phyloP scores from a whole-genome alignment of 2,113 vertebrate genomes.

The Pelmatolapia mariae region DNA sequence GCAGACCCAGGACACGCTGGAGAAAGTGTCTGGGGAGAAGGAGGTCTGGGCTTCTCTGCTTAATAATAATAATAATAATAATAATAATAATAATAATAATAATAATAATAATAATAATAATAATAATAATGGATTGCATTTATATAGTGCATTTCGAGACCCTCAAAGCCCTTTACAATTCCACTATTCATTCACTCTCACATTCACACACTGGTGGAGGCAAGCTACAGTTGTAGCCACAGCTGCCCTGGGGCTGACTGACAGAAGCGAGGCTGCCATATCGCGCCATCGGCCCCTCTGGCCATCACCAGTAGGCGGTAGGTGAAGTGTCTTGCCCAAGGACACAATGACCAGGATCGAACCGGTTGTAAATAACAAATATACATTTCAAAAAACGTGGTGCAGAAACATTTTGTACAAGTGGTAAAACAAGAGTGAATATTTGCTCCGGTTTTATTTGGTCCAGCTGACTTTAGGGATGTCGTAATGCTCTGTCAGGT shows the following conservation, averaged over 20 bases:
- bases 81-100: too few relatives aligned
- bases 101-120: neutral
- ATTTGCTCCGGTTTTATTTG: slow-evolving; percentile 67
- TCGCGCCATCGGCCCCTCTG: too few relatives aligned
- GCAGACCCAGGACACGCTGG: neutral
- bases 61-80: too few relatives aligned
- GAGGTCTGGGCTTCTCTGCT: neutral
- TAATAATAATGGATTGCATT: neutral
- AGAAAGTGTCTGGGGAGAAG: neutral
- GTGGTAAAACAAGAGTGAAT: neutral
- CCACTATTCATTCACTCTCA: neutral
- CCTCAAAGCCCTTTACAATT: neutral
- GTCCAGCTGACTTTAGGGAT: slow-evolving; percentile 99
- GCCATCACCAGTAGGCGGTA: too few relatives aligned
- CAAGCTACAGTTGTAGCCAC: too few relatives aligned
- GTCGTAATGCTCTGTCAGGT: slow-evolving; percentile 94
- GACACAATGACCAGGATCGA: too few relatives aligned
- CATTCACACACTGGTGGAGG: neutral
- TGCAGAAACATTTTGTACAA: neutral
- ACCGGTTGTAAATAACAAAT: neutral
- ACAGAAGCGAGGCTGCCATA: too few relatives aligned
- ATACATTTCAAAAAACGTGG: neutral
- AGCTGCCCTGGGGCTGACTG: too few relatives aligned
- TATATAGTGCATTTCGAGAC: rapidly evolving
- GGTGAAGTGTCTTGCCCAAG: too few relatives aligned